phyloP scores from a whole-genome alignment of 2,888 invertebrate species.

The Entomobrya proxima region DNA sequence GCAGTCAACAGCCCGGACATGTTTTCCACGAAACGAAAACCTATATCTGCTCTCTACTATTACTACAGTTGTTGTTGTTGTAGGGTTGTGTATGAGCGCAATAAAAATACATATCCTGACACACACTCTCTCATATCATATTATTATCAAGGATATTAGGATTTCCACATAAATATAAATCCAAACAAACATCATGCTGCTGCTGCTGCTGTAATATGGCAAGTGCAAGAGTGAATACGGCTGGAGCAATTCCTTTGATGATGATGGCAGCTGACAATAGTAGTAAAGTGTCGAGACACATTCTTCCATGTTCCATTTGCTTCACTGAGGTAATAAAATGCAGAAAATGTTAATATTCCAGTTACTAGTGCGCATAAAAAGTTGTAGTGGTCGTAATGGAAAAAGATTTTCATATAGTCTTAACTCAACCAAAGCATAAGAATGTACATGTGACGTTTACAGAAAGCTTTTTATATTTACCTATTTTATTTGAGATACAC shows the following conservation, averaged over 20 bases:
- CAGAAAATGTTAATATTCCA: conserved; percentile 52
- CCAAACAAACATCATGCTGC: not conserved
- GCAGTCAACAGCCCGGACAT: too few species aligned
- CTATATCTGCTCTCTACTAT: not conserved
- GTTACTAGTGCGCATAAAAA: conserved; percentile 27
- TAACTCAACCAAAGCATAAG: not conserved
- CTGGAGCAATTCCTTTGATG: conserved; percentile 29
- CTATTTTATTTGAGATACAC: too few species aligned
- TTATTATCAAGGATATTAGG: conserved; percentile 26
- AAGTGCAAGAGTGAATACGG: not conserved
- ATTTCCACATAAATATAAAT: conserved; percentile 30
- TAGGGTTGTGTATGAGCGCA: conserved; percentile 9
- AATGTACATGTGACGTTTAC: not conserved
- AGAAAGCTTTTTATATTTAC: too few species aligned
- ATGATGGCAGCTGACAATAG: conserved; percentile 45
- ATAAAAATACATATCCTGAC: conserved; percentile 16
- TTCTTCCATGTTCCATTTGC: conserved; percentile 49
- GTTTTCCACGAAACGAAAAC: not conserved
- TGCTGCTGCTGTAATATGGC: not conserved
- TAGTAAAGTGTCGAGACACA: conserved; percentile 34
- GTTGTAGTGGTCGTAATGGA: conserved; percentile 38
- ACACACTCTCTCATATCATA: conserved; percentile 20
- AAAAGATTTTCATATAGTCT: conserved; percentile 9
- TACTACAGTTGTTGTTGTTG: not conserved
- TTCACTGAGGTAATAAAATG: conserved; percentile 41